These are phyloP conservation scores for Contarinia nasturtii DNA, from an alignment of 1,140 invertebrate genomes.

Conservation along the genomic window DNA sequence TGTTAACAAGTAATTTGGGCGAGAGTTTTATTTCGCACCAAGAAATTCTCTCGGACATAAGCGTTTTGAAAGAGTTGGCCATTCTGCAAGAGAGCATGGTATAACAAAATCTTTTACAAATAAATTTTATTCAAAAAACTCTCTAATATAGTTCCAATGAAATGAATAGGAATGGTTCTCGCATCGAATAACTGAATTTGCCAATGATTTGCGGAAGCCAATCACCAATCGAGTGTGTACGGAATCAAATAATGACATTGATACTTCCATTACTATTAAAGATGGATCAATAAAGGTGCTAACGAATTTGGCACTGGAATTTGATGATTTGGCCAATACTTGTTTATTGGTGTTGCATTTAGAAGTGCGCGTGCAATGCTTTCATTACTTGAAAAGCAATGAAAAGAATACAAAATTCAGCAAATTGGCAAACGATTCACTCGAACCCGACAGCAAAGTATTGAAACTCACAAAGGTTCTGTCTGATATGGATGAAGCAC, in stretches of 20 bases:
- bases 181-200: conserved; percentile 28
- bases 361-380: conserved; percentile 85
- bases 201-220: conserved; percentile 26
- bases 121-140: neutral
- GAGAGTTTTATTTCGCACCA: conserved; percentile 67
- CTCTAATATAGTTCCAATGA: too few relatives aligned
- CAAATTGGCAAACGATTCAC: conserved; percentile 27
- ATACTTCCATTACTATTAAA: conserved; percentile 15
- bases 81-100: conserved; percentile 84
- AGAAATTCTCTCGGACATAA: conserved; percentile 62
- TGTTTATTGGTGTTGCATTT: conserved; percentile 80
- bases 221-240: conserved; percentile 16
- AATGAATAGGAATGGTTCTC: conserved; percentile 42
- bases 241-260: neutral
- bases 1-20: conserved; percentile 71
- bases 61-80: conserved; percentile 60
- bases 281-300: conserved; percentile 26
- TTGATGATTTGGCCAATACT: conserved; percentile 75
- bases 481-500: conserved; percentile 55
- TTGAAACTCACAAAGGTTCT: conserved; percentile 63
- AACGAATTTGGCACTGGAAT: conserved; percentile 50
- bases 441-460: conserved; percentile 66
- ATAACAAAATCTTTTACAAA: too few relatives aligned
- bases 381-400: conserved; percentile 58
- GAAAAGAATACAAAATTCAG: conserved; percentile 9